A percentile compares a stretch with the other conserved stretches of the same genome.
These are phyloP conservation scores for Stylophora pistillata DNA, from an alignment of 64 coral and sea anemone genomes.

Conservation along the genomic window DNA sequence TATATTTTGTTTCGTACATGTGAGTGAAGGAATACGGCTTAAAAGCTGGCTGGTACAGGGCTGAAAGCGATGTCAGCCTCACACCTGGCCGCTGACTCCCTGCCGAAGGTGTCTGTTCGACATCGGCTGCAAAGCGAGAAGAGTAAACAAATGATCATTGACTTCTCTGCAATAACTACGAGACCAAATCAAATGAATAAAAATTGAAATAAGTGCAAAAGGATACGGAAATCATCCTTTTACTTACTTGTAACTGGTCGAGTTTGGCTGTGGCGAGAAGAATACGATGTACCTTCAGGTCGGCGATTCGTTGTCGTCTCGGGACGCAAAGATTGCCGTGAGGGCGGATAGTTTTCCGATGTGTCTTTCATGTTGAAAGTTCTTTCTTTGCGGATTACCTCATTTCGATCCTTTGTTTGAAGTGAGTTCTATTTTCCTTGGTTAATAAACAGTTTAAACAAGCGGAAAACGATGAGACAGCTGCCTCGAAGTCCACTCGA, in stretches of 20 bases:
- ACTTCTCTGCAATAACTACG: neutral
- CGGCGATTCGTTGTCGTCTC: neutral
- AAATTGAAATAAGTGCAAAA: neutral
- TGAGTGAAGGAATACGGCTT: conserved; percentile 91
- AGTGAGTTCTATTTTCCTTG: neutral
- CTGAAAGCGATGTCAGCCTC: conserved; percentile 67
- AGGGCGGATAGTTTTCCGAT: conserved; percentile 1
- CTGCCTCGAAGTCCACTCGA: no score
- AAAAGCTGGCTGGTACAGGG: conserved; percentile 80
- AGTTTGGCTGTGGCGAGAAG: conserved; percentile 4
- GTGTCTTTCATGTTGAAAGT: conserved; percentile 30
- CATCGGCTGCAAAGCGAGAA: neutral
- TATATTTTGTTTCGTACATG: conserved; percentile 94
- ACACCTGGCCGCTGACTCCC: conserved; percentile 3
- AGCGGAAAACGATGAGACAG: no score
- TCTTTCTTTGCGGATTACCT: neutral
- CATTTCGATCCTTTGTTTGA: neutral
- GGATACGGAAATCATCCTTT: neutral
- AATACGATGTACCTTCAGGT: neutral
- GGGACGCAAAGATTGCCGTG: conserved; percentile 6
- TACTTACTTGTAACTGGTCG: conserved; percentile 1
- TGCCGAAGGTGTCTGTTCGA: neutral
- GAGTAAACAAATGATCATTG: neutral
- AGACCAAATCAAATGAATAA: neutral
- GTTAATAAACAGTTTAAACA: neutral